phyloP scores from a whole-genome alignment of 2,888 invertebrate genomes.

The Colletes collaris region DNA sequence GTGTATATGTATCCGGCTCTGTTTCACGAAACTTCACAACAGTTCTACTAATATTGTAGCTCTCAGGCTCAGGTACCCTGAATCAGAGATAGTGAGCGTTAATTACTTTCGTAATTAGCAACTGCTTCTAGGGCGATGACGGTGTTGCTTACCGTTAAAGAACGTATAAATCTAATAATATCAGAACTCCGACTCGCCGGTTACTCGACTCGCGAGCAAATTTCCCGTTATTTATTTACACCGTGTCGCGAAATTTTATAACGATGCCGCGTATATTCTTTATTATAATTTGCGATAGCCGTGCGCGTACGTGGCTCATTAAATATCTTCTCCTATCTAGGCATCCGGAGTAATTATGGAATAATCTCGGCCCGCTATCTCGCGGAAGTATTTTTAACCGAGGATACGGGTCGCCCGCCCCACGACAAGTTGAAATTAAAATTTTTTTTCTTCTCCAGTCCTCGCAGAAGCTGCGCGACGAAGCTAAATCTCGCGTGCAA shows the following conservation, averaged over 20 bases:
- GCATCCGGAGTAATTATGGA: slow-evolving; percentile 5
- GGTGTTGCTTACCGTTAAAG: slow-evolving; percentile 6
- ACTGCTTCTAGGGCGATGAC: slow-evolving; percentile 8
- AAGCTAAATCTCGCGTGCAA: no score
- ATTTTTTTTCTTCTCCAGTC: neutral
- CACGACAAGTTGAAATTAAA: slow-evolving; percentile 5
- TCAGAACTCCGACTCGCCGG: neutral
- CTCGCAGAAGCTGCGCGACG: no score
- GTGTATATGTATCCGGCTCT: neutral
- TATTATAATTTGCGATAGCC: neutral
- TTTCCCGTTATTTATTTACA: neutral
- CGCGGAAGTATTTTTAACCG: neutral
- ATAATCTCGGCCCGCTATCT: slow-evolving; percentile 7
- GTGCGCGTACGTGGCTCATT: neutral
- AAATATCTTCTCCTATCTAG: neutral
- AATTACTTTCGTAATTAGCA: slow-evolving; percentile 51
- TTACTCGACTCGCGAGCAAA: neutral
- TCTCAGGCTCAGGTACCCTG: neutral
- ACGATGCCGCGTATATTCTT: neutral
- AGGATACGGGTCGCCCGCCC: neutral
- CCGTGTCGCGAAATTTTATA: neutral
- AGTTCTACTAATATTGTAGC: slow-evolving; percentile 32
- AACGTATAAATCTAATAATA: slow-evolving; percentile 30
- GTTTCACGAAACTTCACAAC: slow-evolving; percentile 17
- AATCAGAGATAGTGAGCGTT: slow-evolving; percentile 38